phyloP scores from a whole-genome alignment of 2,797 vertebrate genomes.

The Carapus acus region DNA sequence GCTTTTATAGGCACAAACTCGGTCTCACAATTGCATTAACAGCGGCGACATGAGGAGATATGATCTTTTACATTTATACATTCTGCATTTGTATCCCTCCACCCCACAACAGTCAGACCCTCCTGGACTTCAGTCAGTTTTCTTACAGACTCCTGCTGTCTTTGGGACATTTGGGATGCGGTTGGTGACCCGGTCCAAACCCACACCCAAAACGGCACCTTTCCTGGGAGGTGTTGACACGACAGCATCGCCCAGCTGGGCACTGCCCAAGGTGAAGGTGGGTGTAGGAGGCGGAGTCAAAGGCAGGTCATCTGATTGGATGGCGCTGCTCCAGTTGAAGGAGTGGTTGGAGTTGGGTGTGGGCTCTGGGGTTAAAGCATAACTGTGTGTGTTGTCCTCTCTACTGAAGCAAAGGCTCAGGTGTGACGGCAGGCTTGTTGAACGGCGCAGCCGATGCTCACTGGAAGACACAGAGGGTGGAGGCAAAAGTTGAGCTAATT shows the following conservation, averaged over 20 bases:
- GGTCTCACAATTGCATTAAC: too few species aligned
- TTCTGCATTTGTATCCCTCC: too few species aligned
- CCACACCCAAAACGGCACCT: slow-evolving; percentile 18
- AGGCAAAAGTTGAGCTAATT: too few species aligned
- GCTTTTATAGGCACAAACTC: too few species aligned
- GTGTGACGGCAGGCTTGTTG: slow-evolving; percentile 34
- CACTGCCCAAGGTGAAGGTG: slow-evolving; percentile 6
- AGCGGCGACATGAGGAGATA: too few species aligned
- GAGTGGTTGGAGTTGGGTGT: slow-evolving; percentile 4
- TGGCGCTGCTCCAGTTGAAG: slow-evolving; percentile 12
- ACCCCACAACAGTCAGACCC: too few species aligned
- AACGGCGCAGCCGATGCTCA: slow-evolving; percentile 18
- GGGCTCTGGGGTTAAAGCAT: slow-evolving; percentile 13
- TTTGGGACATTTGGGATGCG: slow-evolving; percentile 33
- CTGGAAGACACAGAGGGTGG: slow-evolving; percentile 25
- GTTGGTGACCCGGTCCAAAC: slow-evolving; percentile 33
- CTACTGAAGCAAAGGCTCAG: slow-evolving; percentile 22
- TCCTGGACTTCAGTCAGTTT: background rate
- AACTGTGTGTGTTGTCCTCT: background rate
- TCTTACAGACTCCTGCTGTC: background rate
- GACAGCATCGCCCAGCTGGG: slow-evolving; percentile 1
- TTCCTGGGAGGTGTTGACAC: background rate
- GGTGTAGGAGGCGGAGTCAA: slow-evolving; percentile 45
- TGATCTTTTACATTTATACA: too few species aligned
- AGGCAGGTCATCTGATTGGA: background rate